phyloP scores from a whole-genome alignment of 1,140 invertebrate genomes.

The Hylyphantes graminicola region DNA sequence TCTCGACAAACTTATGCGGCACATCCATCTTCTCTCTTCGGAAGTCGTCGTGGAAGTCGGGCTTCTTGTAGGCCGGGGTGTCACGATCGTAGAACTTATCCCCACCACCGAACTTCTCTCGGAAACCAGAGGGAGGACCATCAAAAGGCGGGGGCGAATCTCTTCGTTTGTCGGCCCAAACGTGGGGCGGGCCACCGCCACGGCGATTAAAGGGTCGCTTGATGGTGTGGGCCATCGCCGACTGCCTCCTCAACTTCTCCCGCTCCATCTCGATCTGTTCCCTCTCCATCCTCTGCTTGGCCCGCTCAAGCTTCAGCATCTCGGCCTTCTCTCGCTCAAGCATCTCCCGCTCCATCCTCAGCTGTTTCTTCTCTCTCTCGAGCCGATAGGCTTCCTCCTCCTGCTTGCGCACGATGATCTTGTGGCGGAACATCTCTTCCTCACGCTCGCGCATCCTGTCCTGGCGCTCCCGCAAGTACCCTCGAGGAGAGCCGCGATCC shows the following conservation, averaged over 20 bases:
- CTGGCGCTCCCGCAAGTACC: slow-evolving; percentile 10
- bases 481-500: not conserved
- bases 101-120: slow-evolving; percentile 18
- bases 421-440: not conserved
- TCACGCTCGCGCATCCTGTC: slow-evolving; percentile 18
- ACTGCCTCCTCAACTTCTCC: slow-evolving; percentile 42
- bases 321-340: slow-evolving; percentile 54
- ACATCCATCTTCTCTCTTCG: slow-evolving; percentile 24
- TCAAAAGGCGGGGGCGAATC: not conserved
- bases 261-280: slow-evolving; percentile 50
- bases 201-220: slow-evolving; percentile 38
- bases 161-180: slow-evolving; percentile 28
- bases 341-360: slow-evolving; percentile 46
- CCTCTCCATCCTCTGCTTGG: slow-evolving; percentile 51
- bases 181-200: slow-evolving; percentile 6
- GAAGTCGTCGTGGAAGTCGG: slow-evolving; percentile 15
- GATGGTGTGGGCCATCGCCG: not conserved
- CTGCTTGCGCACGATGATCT: slow-evolving; percentile 45
- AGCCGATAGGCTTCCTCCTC: slow-evolving; percentile 53
- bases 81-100: slow-evolving; percentile 18
- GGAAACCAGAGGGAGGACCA: slow-evolving; percentile 9
- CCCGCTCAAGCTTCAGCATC: slow-evolving; percentile 45
- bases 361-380: slow-evolving; percentile 40
- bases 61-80: slow-evolving; percentile 9
- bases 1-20: slow-evolving; percentile 10